Evolutionary conservation across 2,797 vertebrate species (phyloP).

Genomic region (Chiloscyllium punctatum): DNA sequence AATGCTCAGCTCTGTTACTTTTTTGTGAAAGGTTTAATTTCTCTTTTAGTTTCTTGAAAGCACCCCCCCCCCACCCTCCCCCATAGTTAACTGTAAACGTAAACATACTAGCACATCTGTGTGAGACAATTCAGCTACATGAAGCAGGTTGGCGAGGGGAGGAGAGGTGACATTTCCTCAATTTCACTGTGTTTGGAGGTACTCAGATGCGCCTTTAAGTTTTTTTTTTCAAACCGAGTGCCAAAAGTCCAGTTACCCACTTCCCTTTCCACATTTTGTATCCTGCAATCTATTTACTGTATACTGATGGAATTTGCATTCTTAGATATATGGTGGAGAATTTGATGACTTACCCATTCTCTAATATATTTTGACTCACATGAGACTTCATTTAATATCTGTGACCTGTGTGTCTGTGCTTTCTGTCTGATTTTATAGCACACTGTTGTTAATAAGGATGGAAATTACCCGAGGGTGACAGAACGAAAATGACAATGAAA

Average conservation of each 20-base stretch:
- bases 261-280: neutral
- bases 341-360: neutral
- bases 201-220: neutral
- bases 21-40: neutral
- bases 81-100: too few relatives aligned
- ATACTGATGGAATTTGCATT: neutral
- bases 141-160: too few relatives aligned
- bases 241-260: neutral
- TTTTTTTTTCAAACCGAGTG: neutral
- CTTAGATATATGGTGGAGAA: neutral
- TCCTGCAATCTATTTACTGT: neutral
- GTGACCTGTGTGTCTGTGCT: neutral
- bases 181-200: neutral
- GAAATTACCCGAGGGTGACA: neutral
- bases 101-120: too few relatives aligned
- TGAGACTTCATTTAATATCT: neutral
- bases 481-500: neutral
- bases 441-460: neutral
- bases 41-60: neutral
- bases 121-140: neutral
- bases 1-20: neutral
- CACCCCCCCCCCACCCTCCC: too few relatives aligned
- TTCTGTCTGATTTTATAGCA: neutral
- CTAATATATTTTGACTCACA: neutral
- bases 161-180: neutral